Evolutionary conservation across 2,113 vertebrate genomes (phyloP).

Genomic region (Thomomys bottae): DNA sequence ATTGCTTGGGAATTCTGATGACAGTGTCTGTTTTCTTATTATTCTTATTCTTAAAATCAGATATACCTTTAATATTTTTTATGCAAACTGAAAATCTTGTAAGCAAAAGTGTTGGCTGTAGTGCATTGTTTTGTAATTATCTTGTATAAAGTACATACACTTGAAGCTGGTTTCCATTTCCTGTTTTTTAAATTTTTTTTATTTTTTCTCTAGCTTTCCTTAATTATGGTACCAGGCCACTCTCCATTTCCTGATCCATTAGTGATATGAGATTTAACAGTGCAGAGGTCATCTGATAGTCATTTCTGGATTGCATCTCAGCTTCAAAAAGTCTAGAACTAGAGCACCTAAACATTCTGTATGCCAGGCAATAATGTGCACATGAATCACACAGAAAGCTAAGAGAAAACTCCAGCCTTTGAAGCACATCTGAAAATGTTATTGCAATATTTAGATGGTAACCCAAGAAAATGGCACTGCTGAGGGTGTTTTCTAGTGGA

Average conservation of each 20-base stretch:
- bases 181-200: neutral
- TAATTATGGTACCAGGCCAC: neutral
- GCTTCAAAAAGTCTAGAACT: neutral
- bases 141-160: neutral
- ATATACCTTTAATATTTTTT: constrained; percentile 17
- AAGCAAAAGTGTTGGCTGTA: neutral
- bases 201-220: neutral
- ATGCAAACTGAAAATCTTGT: constrained; percentile 9
- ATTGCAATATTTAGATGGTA: constrained; percentile 32
- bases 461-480: constrained; percentile 25
- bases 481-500: constrained; percentile 26
- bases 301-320: neutral
- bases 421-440: constrained; percentile 24
- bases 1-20: constrained; percentile 4
- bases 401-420: neutral
- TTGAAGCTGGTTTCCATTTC: neutral
- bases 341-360: constrained; percentile 7
- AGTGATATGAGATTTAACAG: neutral
- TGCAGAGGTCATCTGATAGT: neutral
- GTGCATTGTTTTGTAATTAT: constrained; percentile 41
- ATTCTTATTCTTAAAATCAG: neutral
- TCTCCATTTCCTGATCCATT: neutral
- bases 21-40: neutral
- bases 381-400: constrained; percentile 25
- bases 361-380: constrained; percentile 16